Conservation (phyloP, 2,888 invertebrate genomes). For the Lamellibrachia satsuma region DNA sequence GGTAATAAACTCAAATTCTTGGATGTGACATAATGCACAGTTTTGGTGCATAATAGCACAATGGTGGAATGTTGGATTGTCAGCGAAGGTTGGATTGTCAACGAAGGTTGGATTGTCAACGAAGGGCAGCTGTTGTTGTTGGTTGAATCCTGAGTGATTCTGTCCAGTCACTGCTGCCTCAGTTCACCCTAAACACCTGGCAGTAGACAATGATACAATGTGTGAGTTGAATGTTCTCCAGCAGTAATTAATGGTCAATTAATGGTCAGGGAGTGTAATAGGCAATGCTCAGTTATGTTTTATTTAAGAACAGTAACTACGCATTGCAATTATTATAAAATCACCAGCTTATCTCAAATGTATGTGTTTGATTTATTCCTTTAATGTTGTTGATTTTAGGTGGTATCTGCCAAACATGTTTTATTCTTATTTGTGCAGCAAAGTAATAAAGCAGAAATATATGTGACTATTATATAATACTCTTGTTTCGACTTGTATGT, state of each 20-base stretch:
- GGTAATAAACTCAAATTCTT: not conserved
- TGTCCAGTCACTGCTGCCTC: not conserved
- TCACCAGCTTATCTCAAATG: too few relatives aligned
- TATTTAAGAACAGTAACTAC: not conserved
- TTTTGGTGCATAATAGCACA: not conserved
- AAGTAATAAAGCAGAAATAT: too few relatives aligned
- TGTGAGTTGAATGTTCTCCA: not conserved
- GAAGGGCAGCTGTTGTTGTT: not conserved
- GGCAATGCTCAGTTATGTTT: not conserved
- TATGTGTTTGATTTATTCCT: too few relatives aligned
- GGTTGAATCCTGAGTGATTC: not conserved
- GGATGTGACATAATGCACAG: not conserved
- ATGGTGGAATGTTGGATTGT: not conserved
- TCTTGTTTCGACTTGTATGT: too few relatives aligned
- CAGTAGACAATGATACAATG: not conserved
- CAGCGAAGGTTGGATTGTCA: too few relatives aligned
- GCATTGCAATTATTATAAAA: too few relatives aligned
- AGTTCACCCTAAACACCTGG: not conserved
- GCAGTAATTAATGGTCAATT: not conserved
- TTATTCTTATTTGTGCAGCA: too few relatives aligned
- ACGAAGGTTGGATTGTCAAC: not conserved
- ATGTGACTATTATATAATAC: too few relatives aligned
- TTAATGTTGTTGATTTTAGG: too few relatives aligned
- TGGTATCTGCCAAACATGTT: too few relatives aligned
- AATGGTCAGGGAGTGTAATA: not conserved